Conservation (phyloP, 2,797 vertebrate genomes). For the Otolemur crassicaudatus region DNA sequence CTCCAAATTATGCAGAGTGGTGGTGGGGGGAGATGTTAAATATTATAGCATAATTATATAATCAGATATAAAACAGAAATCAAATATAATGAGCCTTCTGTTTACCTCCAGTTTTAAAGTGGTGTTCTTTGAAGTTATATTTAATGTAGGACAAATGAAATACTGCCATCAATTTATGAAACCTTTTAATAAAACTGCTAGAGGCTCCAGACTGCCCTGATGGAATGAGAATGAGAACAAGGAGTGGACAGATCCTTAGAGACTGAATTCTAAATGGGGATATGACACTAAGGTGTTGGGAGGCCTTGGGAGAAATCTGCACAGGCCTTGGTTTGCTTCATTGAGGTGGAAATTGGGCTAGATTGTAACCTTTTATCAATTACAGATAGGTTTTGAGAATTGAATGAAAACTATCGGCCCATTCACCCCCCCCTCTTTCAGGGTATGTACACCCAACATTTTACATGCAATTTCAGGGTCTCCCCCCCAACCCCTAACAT, state of each 20-base stretch:
- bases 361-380: neutral
- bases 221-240: neutral
- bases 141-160: slow-evolving; percentile 29
- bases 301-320: no score
- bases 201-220: neutral
- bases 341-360: neutral
- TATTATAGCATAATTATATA: neutral
- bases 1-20: neutral
- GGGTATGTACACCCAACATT: neutral
- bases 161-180: neutral
- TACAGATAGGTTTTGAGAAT: neutral
- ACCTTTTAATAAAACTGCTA: neutral
- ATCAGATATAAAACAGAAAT: slow-evolving; percentile 36
- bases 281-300: neutral
- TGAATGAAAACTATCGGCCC: neutral
- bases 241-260: neutral
- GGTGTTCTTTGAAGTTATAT: neutral
- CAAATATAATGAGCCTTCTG: neutral
- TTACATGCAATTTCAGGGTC: neutral
- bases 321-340: neutral
- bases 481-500: fast-evolving
- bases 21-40: neutral
- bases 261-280: neutral
- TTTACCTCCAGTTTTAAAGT: neutral
- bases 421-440: neutral